phyloP scores from a whole-genome alignment of 2,113 vertebrate species.

The Neoarius graeffei region DNA sequence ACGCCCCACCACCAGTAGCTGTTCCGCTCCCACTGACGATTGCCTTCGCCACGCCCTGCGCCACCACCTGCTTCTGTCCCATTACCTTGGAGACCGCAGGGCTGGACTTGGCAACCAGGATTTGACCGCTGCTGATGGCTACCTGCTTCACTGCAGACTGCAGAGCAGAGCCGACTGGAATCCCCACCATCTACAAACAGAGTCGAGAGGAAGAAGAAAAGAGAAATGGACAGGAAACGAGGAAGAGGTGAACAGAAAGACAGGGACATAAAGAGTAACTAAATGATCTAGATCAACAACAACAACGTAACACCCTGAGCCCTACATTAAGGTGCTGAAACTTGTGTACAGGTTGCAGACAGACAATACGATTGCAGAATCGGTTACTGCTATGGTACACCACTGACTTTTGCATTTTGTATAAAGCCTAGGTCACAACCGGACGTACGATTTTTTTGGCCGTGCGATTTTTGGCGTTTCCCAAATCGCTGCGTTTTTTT shows the following conservation, averaged over 20 bases:
- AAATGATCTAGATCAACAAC: not conserved
- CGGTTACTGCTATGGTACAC: not conserved
- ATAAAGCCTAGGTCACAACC: too few relatives aligned
- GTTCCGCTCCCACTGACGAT: conserved; percentile 87
- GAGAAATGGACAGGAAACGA: not conserved
- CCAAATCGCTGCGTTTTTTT: too few relatives aligned
- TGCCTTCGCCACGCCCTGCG: conserved; percentile 96
- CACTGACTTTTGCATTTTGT: too few relatives aligned
- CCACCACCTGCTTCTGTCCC: conserved; percentile 91
- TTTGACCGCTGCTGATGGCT: conserved; percentile 94
- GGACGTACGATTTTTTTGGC: too few relatives aligned
- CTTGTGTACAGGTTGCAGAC: not conserved
- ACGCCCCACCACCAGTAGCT: conserved; percentile 78
- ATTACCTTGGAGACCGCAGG: conserved; percentile 86
- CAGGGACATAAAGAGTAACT: not conserved
- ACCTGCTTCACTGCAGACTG: conserved; percentile 93
- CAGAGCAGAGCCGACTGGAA: conserved; percentile 86
- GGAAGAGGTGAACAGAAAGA: not conserved
- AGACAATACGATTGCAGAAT: not conserved
- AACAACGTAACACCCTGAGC: not conserved
- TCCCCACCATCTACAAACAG: conserved; percentile 84
- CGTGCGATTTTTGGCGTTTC: too few relatives aligned
- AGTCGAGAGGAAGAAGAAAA: not conserved
- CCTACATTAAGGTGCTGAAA: not conserved
- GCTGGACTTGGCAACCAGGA: conserved; percentile 91